Evolutionary conservation across 2,888 invertebrate species (phyloP).

Genomic region (Chaetogeoica ovagalla): DNA sequence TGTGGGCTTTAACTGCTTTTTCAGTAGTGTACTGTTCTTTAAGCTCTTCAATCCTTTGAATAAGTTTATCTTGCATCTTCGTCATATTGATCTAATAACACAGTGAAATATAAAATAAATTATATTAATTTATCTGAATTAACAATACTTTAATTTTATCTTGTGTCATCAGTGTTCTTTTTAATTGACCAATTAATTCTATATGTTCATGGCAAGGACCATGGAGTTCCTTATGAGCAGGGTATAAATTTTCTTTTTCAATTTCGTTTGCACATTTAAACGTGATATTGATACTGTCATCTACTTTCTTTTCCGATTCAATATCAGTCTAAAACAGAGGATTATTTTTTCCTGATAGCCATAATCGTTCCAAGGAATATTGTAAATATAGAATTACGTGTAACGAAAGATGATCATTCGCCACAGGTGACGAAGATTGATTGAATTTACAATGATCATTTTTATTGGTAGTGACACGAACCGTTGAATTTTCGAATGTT

Average conservation of each 20-base stretch:
- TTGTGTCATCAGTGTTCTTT: constrained; percentile 77
- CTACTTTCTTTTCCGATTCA: constrained; percentile 84
- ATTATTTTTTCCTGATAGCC: constrained; percentile 27
- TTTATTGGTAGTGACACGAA: constrained; percentile 56
- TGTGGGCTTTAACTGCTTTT: constrained; percentile 83
- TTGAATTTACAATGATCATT: constrained; percentile 52
- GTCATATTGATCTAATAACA: constrained; percentile 72
- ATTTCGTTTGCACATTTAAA: constrained; percentile 68
- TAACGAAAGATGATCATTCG: constrained; percentile 39
- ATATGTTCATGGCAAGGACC: constrained; percentile 83
- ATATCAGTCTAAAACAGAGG: constrained; percentile 70
- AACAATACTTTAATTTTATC: constrained; percentile 72
- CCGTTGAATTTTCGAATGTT: constrained; percentile 65
- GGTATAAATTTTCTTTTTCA: constrained; percentile 80
- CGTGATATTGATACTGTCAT: constrained; percentile 66
- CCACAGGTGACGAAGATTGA: constrained; percentile 37
- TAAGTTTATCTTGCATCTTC: constrained; percentile 84
- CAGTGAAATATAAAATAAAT: not conserved
- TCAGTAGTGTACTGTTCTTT: constrained; percentile 87
- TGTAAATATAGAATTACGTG: constrained; percentile 9
- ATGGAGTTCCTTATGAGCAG: constrained; percentile 79
- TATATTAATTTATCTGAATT: constrained; percentile 54
- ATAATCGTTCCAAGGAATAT: not conserved
- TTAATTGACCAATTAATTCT: constrained; percentile 80
- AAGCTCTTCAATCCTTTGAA: constrained; percentile 81